These are phyloP conservation scores for Lepidochitona cinerea DNA, from an alignment of 2,888 invertebrate genomes.

Conservation along the genomic window DNA sequence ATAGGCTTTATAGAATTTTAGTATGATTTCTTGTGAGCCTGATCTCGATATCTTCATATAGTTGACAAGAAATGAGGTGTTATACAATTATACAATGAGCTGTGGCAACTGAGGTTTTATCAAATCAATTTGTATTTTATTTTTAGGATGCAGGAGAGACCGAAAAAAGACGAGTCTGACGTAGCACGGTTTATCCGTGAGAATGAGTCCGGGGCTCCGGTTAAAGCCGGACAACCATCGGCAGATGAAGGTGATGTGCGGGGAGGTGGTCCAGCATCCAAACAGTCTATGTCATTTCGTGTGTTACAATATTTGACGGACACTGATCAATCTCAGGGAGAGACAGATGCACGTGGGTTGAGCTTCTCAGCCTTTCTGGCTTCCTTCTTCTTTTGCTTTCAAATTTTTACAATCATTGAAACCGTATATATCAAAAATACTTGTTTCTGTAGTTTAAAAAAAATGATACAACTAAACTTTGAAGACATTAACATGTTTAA, in stretches of 20 bases:
- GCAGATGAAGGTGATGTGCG: background rate
- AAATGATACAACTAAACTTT: too few species aligned
- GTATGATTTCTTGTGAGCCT: too few species aligned
- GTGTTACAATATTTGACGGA: slow-evolving; percentile 62
- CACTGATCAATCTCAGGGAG: slow-evolving; percentile 31
- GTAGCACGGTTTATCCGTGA: background rate
- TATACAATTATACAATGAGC: too few species aligned
- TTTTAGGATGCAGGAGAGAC: background rate
- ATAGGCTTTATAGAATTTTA: too few species aligned
- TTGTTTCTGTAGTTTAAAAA: too few species aligned
- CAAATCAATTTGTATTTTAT: too few species aligned
- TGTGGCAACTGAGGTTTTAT: too few species aligned
- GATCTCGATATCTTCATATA: too few species aligned
- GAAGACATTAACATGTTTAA: too few species aligned
- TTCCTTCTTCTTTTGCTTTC: background rate
- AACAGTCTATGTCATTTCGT: slow-evolving; percentile 57
- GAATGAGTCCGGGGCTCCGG: background rate
- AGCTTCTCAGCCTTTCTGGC: background rate
- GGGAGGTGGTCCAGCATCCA: slow-evolving; percentile 28
- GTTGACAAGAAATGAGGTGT: too few species aligned
- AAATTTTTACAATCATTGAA: background rate
- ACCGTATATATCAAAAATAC: too few species aligned
- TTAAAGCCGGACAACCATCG: background rate
- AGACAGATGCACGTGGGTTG: slow-evolving; percentile 1
- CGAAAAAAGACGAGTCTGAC: background rate